Evolutionary conservation across 2,113 vertebrate species (phyloP).

Genomic region (Microcebus murinus): DNA sequence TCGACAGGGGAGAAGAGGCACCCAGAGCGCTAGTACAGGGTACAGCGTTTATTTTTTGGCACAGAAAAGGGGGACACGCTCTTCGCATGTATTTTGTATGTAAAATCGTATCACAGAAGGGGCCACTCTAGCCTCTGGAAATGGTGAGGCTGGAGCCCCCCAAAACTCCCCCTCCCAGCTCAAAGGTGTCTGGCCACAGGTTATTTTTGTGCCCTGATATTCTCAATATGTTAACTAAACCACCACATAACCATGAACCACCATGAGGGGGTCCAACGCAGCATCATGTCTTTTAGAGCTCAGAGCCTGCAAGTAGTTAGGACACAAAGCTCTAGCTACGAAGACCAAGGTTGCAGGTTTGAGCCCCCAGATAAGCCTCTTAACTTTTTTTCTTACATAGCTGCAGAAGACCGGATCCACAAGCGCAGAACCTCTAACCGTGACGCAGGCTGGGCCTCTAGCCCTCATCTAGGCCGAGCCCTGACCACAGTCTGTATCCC

Average conservation of each 20-base stretch:
- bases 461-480: neutral
- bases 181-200: slow-evolving; percentile 55
- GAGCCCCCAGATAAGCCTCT: neutral
- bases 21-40: neutral
- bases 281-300: neutral
- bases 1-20: neutral
- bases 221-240: slow-evolving; percentile 48
- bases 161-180: neutral
- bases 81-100: neutral
- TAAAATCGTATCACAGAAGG: slow-evolving; percentile 6
- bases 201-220: slow-evolving; percentile 52
- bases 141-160: neutral
- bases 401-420: neutral
- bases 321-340: neutral
- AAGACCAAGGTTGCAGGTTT: neutral
- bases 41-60: neutral
- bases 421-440: neutral
- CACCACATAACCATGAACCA: slow-evolving; percentile 48
- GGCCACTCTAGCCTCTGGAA: slow-evolving; percentile 35
- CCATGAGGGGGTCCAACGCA: neutral
- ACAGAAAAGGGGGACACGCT: neutral
- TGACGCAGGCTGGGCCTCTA: neutral
- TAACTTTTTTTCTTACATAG: neutral
- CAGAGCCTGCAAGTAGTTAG: neutral
- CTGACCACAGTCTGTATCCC: neutral